Evolutionary conservation across 2,888 invertebrate species (phyloP).

Genomic region (Polia nebulosa): DNA sequence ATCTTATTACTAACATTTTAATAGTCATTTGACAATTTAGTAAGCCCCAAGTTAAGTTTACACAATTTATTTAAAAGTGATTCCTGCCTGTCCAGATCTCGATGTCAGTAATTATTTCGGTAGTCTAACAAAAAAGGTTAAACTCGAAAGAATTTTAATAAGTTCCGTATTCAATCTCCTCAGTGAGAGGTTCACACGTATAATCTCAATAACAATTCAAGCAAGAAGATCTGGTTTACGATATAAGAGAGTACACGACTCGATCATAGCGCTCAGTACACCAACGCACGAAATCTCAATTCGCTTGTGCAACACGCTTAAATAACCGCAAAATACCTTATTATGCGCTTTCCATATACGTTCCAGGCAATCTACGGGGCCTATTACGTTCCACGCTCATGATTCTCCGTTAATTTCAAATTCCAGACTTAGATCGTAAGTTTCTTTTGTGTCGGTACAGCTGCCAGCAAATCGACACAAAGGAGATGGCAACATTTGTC

Average conservation of each 20-base stretch:
- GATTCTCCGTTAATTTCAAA: constrained; percentile 87
- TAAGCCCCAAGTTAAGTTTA: neutral
- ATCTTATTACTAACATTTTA: constrained; percentile 29
- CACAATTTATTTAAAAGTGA: constrained; percentile 18
- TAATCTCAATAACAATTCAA: constrained; percentile 85
- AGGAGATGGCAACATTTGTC: constrained; percentile 88
- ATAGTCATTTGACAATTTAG: constrained; percentile 25
- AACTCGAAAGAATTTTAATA: constrained; percentile 80
- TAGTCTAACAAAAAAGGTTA: constrained; percentile 56
- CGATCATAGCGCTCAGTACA: constrained; percentile 81
- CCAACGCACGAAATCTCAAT: constrained; percentile 89
- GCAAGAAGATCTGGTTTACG: constrained; percentile 85
- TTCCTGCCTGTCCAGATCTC: constrained; percentile 15
- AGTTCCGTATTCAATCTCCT: constrained; percentile 79
- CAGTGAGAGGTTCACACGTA: constrained; percentile 83
- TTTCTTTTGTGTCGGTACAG: constrained; percentile 86
- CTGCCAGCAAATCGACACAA: constrained; percentile 85
- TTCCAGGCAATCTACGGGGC: constrained; percentile 85
- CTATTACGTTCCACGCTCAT: constrained; percentile 85
- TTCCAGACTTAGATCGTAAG: constrained; percentile 82
- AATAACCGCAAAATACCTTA: constrained; percentile 91
- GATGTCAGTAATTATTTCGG: constrained; percentile 34
- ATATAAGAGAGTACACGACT: constrained; percentile 80
- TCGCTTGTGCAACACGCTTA: constrained; percentile 88
- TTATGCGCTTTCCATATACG: constrained; percentile 90